Conservation (phyloP, 2,888 invertebrate species). For the Diadegma fenestrale region DNA sequence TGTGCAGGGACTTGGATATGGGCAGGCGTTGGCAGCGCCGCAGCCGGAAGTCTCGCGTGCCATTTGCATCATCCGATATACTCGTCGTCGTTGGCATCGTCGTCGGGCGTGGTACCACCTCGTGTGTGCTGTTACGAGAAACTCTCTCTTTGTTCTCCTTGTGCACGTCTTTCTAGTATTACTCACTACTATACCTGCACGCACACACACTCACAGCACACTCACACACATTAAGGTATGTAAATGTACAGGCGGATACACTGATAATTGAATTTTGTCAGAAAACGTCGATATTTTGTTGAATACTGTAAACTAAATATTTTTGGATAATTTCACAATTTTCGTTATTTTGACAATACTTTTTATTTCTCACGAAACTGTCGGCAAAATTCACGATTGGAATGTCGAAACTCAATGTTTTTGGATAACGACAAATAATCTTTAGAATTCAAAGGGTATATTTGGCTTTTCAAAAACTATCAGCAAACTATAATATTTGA, state of each 20-base stretch:
- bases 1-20: conserved; percentile 41
- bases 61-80: conserved; percentile 81
- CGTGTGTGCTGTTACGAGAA: conserved; percentile 64
- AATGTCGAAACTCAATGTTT: no score
- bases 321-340: no score
- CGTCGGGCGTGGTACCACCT: conserved; percentile 67
- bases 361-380: no score
- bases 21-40: conserved; percentile 40
- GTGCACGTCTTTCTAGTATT: conserved; percentile 39
- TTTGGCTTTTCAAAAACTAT: no score
- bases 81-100: conserved; percentile 45
- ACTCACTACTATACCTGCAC: background rate
- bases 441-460: no score
- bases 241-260: background rate
- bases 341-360: no score
- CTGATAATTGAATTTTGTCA: no score
- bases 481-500: no score
- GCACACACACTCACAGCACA: conserved; percentile 13
- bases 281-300: no score
- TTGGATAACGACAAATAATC: no score
- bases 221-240: background rate
- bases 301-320: no score
- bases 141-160: conserved; percentile 33
- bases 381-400: no score
- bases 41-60: conserved; percentile 84